phyloP scores from a whole-genome alignment of 1,140 invertebrate genomes.

The Pseudomyrmex sp. region DNA sequence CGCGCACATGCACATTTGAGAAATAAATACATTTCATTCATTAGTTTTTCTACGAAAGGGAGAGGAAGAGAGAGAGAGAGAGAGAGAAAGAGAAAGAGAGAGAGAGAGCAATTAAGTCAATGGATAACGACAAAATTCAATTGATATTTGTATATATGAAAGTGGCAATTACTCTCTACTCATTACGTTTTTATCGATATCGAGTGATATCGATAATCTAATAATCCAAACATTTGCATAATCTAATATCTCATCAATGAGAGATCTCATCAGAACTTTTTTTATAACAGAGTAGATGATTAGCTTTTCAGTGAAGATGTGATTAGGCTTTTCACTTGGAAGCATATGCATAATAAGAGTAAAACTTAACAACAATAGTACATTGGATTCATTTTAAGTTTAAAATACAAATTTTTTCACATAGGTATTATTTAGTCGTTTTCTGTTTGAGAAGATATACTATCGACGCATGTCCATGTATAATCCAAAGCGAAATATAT shows the following conservation, averaged over 20 bases:
- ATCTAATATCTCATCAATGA: too few species aligned
- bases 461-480: neutral
- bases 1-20: too few species aligned
- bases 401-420: neutral
- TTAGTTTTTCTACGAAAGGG: too few species aligned
- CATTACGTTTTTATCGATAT: neutral
- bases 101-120: neutral
- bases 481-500: slow-evolving; percentile 19
- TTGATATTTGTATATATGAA: neutral
- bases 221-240: too few species aligned
- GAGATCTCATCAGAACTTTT: too few species aligned
- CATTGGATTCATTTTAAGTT: slow-evolving; percentile 31
- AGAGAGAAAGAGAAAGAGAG: neutral
- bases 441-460: slow-evolving; percentile 40
- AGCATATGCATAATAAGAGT: neutral
- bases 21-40: too few species aligned
- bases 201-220: neutral
- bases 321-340: neutral
- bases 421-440: slow-evolving; percentile 1
- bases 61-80: too few species aligned
- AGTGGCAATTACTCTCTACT: slow-evolving; percentile 3
- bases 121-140: neutral
- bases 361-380: slow-evolving; percentile 38
- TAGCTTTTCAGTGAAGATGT: neutral
- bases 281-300: neutral